phyloP scores from a whole-genome alignment of 1,140 invertebrate species.

The Drosophila burlai region DNA sequence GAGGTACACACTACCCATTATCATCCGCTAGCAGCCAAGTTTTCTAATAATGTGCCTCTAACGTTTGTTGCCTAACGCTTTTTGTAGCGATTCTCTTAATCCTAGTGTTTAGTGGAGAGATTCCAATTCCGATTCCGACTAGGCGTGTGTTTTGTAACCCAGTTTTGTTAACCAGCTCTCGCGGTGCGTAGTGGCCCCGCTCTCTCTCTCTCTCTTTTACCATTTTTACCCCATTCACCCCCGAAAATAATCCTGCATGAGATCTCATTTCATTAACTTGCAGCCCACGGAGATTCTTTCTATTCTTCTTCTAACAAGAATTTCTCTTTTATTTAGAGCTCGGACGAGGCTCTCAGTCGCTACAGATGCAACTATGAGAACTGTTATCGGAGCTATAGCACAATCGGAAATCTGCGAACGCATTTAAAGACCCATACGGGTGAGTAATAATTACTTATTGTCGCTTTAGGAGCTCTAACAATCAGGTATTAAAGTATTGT shows the following conservation, averaged over 20 bases:
- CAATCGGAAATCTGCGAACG: constrained; percentile 96
- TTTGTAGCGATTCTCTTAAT: constrained; percentile 53
- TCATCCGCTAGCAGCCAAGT: constrained; percentile 24
- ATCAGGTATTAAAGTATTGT: neutral
- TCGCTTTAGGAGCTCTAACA: too few species aligned
- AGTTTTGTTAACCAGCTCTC: constrained; percentile 60
- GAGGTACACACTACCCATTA: constrained; percentile 59
- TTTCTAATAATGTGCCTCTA: constrained; percentile 37
- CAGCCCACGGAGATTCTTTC: neutral
- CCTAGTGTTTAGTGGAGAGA: constrained; percentile 50
- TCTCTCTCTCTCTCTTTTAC: neutral
- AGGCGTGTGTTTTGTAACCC: constrained; percentile 48
- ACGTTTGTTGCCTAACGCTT: constrained; percentile 61
- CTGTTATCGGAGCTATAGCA: constrained; percentile 96
- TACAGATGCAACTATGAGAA: constrained; percentile 96
- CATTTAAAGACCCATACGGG: constrained; percentile 99
- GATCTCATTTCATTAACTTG: constrained; percentile 13
- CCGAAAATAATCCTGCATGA: constrained; percentile 23
- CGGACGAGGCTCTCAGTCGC: constrained; percentile 85
- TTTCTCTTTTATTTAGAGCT: constrained; percentile 54
- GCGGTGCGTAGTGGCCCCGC: constrained; percentile 64
- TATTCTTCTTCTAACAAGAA: constrained; percentile 15
- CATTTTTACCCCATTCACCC: constrained; percentile 18
- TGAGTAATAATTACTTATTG: constrained; percentile 81
- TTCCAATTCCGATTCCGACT: constrained; percentile 24